A percentile compares a stretch with the other conserved stretches of the same genome.
Evolutionary conservation across 2,797 vertebrate species (phyloP).

Genomic region (Sarcophilus harrisii): DNA sequence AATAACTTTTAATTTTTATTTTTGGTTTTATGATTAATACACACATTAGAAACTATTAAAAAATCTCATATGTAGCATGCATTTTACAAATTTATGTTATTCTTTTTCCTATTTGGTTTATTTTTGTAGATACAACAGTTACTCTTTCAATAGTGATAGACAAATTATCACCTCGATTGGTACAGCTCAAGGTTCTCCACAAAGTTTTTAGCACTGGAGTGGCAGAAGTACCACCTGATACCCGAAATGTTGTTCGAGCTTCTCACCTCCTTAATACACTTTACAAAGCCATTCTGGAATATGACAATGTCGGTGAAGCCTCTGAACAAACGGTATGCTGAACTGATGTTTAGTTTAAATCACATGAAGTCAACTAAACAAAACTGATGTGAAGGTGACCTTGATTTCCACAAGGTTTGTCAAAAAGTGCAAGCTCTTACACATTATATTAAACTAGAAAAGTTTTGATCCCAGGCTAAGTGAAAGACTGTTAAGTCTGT

Average conservation of each 20-base stretch:
- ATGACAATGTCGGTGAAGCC: conserved; percentile 95
- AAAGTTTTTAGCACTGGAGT: conserved; percentile 98
- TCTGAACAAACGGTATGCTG: conserved; percentile 93
- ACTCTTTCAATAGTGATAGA: conserved; percentile 94
- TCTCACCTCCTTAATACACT: conserved; percentile 98
- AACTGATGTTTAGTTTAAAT: not conserved
- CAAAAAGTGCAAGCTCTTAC: not conserved
- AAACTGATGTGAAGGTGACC: not conserved
- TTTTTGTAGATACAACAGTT: conserved; percentile 90
- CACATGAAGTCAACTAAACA: not conserved
- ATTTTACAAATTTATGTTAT: not conserved
- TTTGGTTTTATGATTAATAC: not conserved
- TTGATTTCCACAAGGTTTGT: not conserved
- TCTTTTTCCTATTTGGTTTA: conserved; percentile 46
- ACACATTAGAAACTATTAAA: conserved; percentile 9
- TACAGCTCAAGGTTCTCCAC: conserved; percentile 95
- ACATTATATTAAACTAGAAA: not conserved
- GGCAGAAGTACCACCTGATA: conserved; percentile 95
- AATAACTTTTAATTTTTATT: conserved; percentile 1
- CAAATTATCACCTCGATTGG: conserved; percentile 91
- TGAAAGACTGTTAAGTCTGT: not conserved
- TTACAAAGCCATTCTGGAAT: conserved; percentile 98
- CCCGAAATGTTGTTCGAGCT: conserved; percentile 95
- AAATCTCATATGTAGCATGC: not conserved
- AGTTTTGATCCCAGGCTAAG: not conserved